Conservation (phyloP, 2,888 invertebrate genomes). For the Oxystoma pomonae region DNA sequence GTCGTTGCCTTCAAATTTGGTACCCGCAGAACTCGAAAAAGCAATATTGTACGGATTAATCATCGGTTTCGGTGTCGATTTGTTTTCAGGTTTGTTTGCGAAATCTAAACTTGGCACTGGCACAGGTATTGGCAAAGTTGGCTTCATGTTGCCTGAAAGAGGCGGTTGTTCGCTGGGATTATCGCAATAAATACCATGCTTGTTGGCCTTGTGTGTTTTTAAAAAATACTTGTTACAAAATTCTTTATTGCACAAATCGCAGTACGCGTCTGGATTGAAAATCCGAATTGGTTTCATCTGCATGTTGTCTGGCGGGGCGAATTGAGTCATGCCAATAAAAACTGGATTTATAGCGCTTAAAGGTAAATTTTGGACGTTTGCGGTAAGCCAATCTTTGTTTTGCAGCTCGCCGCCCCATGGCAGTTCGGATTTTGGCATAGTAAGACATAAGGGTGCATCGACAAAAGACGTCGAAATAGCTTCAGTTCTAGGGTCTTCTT, state of each 20-base stretch:
- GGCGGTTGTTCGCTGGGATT: slow-evolving; percentile 37
- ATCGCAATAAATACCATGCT: slow-evolving; percentile 81
- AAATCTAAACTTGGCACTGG: slow-evolving; percentile 42
- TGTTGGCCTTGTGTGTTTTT: slow-evolving; percentile 96
- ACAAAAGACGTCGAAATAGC: slow-evolving; percentile 28
- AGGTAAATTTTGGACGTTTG: slow-evolving; percentile 44
- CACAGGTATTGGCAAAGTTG: slow-evolving; percentile 31
- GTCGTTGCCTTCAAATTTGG: slow-evolving; percentile 52
- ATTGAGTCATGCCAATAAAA: slow-evolving; percentile 45
- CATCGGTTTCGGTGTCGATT: slow-evolving; percentile 30
- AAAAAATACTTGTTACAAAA: slow-evolving; percentile 98
- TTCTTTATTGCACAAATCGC: slow-evolving; percentile 96
- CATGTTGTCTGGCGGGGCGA: slow-evolving; percentile 42
- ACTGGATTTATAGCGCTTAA: slow-evolving; percentile 44
- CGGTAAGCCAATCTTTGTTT: slow-evolving; percentile 45
- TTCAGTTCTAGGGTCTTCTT: slow-evolving; percentile 33
- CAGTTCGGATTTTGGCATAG: slow-evolving; percentile 38
- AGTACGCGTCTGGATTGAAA: slow-evolving; percentile 96
- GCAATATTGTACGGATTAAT: slow-evolving; percentile 59
- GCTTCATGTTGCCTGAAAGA: slow-evolving; percentile 40
- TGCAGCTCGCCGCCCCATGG: slow-evolving; percentile 45
- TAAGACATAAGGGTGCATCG: slow-evolving; percentile 39
- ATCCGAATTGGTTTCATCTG: slow-evolving; percentile 65
- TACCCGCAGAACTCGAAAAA: slow-evolving; percentile 70
- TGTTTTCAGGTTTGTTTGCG: slow-evolving; percentile 38